phyloP scores from a whole-genome alignment of 23 tunicate species.

The Pegea sp. region DNA sequence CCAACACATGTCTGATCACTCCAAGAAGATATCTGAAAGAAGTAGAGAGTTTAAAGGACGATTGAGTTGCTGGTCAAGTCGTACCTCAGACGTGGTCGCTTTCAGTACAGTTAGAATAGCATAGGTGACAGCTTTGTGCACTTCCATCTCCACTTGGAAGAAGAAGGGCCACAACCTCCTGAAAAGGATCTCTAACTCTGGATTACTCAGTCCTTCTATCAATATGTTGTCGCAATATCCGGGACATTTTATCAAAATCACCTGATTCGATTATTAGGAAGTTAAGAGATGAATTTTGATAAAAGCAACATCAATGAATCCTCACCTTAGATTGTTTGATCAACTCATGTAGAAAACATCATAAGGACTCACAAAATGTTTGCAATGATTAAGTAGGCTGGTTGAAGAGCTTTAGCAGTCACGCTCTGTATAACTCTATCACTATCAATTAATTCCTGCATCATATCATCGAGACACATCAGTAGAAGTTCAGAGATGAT shows the following conservation, averaged over 20 bases:
- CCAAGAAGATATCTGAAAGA: too few species aligned
- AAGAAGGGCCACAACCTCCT: constrained; percentile 24
- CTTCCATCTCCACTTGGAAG: constrained; percentile 18
- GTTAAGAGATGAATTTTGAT: constrained; percentile 17
- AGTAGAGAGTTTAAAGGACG: too few species aligned
- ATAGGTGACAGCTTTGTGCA: constrained; percentile 25
- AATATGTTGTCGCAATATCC: too few species aligned
- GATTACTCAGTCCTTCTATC: too few species aligned
- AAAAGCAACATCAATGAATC: constrained; percentile 32
- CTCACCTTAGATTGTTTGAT: neutral
- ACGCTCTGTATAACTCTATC: constrained; percentile 74
- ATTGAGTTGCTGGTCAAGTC: too few species aligned
- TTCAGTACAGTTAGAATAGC: constrained; percentile 11
- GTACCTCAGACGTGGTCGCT: too few species aligned
- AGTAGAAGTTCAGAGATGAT: constrained; percentile 9
- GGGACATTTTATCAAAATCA: too few species aligned
- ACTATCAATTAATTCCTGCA: constrained; percentile 27
- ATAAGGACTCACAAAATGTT: constrained; percentile 3
- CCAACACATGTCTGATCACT: too few species aligned
- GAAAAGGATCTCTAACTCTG: too few species aligned
- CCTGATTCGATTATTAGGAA: constrained; percentile 17
- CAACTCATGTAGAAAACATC: neutral
- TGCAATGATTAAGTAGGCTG: constrained; percentile 9
- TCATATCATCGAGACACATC: constrained; percentile 23
- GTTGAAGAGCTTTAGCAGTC: constrained; percentile 61